Base-by-base conservation (phyloP, 37 sponge, comb jelly and placozoan species). In the Aplysina aerophoba region DNA sequence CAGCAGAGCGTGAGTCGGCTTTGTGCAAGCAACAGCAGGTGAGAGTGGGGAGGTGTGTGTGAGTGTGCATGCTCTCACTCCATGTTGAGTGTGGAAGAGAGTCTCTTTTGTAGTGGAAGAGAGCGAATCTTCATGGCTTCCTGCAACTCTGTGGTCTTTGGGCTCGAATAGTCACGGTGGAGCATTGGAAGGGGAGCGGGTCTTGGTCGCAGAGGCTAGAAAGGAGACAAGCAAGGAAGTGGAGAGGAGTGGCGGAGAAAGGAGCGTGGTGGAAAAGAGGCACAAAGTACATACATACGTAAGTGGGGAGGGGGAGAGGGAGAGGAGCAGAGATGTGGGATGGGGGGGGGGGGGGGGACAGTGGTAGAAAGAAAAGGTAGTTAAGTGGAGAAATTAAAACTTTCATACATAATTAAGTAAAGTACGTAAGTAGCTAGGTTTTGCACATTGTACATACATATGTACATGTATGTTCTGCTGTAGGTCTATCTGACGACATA, bases 101-200 rank as follows among this genome's bases (percentile, higher is more conserved):
- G 24, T 55, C 93, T 58, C 20, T 89, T 88, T 55, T 93, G 90
- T 0, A 93, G 90, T 44, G 89, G 75, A 1, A 93, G 71, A 0
- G 93, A 65, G 69, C 73, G 72, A 35, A 93, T 93, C 62, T 89
- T 86, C 90, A 93, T 93, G 17, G 89, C 85, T 34, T 81, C 79
- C 30, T 84, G 60, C 21, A 89, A 64, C 0, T 67, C 90, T 54
- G 88, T 63, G 14, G 85, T 57, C 68, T 88, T 88, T 60, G 82
- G 25, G 44, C 77, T 54, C 15, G 53, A 3, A 35, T 35, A 69
- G 35, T 69, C 78, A 24, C 54, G 78, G 25, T 36, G 11, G 20
- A 24, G 54, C n/a, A 53, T 41, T 25, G 78, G 39, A 15, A 22
- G 78, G 37, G 78, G 78, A 40, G 24, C 25, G 19, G 78, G 78